These are phyloP conservation scores for Ptychochromis oligacanthus DNA, from an alignment of 2,113 vertebrate genomes.

Conservation along the genomic window DNA sequence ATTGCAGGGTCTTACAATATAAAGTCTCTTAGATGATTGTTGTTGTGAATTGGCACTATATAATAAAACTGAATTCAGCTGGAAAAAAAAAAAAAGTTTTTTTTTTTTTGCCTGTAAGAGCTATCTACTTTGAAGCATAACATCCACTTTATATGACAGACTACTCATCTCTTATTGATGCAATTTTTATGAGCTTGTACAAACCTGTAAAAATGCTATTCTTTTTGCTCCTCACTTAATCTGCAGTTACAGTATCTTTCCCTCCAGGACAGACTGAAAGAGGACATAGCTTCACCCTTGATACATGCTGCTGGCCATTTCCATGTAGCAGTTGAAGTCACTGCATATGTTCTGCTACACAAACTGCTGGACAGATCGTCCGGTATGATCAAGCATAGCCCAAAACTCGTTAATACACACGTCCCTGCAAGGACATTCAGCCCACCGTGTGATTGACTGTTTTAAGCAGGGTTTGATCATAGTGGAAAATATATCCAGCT, in stretches of 20 bases:
- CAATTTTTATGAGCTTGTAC: neutral
- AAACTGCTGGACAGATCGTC: neutral
- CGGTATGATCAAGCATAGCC: slow-evolving; percentile 19
- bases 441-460: neutral
- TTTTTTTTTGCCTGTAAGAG: neutral
- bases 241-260: neutral
- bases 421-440: slow-evolving; percentile 6
- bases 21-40: neutral
- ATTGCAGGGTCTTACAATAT: neutral
- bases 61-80: neutral
- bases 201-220: neutral
- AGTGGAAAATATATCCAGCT: neutral
- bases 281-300: neutral
- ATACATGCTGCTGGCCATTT: neutral
- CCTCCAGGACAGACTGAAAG: neutral
- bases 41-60: neutral
- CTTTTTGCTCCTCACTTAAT: neutral
- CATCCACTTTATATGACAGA: neutral
- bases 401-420: slow-evolving; percentile 9
- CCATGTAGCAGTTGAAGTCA: neutral
- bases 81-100: neutral
- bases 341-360: neutral
- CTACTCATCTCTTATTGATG: neutral
- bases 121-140: neutral
- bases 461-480: slow-evolving; percentile 15